Conservation (phyloP, 2,888 invertebrate species). For the Peribatodes rhomboidaria region DNA sequence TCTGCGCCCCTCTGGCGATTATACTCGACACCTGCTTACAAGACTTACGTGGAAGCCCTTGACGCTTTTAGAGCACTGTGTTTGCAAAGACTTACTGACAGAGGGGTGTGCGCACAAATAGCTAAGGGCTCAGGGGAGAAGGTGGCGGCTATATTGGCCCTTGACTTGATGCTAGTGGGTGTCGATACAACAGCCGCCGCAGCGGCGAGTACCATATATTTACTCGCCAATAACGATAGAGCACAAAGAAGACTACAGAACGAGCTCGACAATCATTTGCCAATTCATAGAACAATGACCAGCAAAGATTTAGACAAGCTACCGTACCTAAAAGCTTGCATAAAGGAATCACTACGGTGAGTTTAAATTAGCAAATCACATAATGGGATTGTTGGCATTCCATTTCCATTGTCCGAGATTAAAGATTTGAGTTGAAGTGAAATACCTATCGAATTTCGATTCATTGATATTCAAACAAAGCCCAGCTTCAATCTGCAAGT, state of each 20-base stretch:
- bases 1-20: constrained; percentile 92
- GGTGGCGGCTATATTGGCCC: constrained; percentile 89
- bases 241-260: constrained; percentile 88
- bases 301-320: constrained; percentile 88
- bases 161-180: constrained; percentile 93
- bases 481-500: not conserved
- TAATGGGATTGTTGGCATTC: constrained; percentile 16
- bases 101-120: constrained; percentile 78
- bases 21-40: constrained; percentile 90
- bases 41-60: constrained; percentile 89
- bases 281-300: constrained; percentile 84
- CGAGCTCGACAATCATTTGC: constrained; percentile 87
- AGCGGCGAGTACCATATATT: constrained; percentile 91
- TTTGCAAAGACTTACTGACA: constrained; percentile 75
- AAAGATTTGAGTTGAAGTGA: constrained; percentile 4
- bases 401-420: constrained; percentile 9
- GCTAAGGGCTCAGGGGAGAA: constrained; percentile 72
- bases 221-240: constrained; percentile 90
- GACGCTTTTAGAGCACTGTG: constrained; percentile 90
- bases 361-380: constrained; percentile 39
- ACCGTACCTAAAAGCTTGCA: constrained; percentile 91
- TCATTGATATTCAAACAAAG: constrained; percentile 19
- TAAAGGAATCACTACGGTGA: constrained; percentile 92
- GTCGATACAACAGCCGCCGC: constrained; percentile 94
- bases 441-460: constrained; percentile 1